These are phyloP conservation scores for Chaetogeoica ovagalla DNA, from an alignment of 2,888 invertebrate species.

Conservation along the genomic window DNA sequence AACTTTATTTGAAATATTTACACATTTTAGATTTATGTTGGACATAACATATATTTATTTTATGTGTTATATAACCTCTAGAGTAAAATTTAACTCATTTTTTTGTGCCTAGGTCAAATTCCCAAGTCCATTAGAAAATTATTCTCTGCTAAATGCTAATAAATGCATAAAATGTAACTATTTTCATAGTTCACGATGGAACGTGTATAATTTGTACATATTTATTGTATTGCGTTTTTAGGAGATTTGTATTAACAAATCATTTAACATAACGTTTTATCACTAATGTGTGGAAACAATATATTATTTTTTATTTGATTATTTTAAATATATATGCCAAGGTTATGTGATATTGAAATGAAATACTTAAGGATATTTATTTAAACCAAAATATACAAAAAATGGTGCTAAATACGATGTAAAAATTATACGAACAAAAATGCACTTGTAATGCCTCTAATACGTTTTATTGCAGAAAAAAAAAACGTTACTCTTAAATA, in stretches of 20 bases:
- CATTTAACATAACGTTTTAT: background rate
- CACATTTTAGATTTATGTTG: no score
- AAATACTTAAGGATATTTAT: background rate
- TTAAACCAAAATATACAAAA: background rate
- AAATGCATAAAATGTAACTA: conserved; percentile 5
- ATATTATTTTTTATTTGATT: background rate
- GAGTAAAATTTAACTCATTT: no score
- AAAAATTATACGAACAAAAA: background rate
- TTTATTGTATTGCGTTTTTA: background rate
- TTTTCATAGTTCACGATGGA: background rate
- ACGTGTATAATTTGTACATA: background rate
- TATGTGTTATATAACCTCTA: no score
- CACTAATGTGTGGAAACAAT: background rate
- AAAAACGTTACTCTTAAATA: no score
- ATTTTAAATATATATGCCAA: background rate
- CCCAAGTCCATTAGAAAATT: background rate
- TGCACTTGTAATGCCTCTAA: no score
- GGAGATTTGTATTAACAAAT: background rate
- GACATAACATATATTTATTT: no score
- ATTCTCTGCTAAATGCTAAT: background rate
- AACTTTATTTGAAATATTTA: no score
- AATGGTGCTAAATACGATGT: background rate
- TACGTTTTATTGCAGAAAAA: no score
- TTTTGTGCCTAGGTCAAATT: background rate
- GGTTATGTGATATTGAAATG: background rate